Evolutionary conservation across 2,113 vertebrate species (phyloP).

Genomic region (Dascyllus trimaculatus): DNA sequence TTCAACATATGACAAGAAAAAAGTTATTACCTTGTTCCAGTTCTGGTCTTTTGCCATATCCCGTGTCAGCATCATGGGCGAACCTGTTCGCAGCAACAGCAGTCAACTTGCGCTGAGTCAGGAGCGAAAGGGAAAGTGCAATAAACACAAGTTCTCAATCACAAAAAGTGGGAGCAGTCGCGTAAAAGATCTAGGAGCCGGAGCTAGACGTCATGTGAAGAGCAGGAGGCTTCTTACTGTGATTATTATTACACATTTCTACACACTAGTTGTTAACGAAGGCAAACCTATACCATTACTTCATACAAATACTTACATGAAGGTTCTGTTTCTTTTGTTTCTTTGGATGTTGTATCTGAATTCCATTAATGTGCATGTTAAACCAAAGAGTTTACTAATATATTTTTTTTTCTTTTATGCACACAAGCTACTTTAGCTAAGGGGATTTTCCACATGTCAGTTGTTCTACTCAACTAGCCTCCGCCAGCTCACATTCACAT

Average conservation of each 20-base stretch:
- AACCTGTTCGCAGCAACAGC: slow-evolving; percentile 54
- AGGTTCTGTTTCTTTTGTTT: slow-evolving; percentile 28
- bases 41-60: slow-evolving; percentile 47
- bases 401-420: slow-evolving; percentile 65
- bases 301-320: slow-evolving; percentile 28
- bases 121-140: slow-evolving; percentile 75
- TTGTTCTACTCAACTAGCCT: slow-evolving; percentile 33
- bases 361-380: slow-evolving; percentile 76
- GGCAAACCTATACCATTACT: slow-evolving; percentile 49
- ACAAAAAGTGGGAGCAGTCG: slow-evolving; percentile 20
- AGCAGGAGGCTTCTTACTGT: slow-evolving; percentile 61
- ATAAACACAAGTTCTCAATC: slow-evolving; percentile 65
- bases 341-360: slow-evolving; percentile 36
- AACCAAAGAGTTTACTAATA: slow-evolving; percentile 83
- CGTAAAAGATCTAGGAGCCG: slow-evolving; percentile 24
- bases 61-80: slow-evolving; percentile 36
- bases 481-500: slow-evolving; percentile 25
- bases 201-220: slow-evolving; percentile 47
- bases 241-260: slow-evolving; percentile 56
- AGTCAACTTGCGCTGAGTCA: slow-evolving; percentile 49
- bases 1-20: slow-evolving; percentile 25
- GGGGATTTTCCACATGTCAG: slow-evolving; percentile 33
- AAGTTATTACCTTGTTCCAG: slow-evolving; percentile 41
- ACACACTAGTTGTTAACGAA: slow-evolving; percentile 35
- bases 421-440: slow-evolving; percentile 53